Percentiles rank a stretch among this genome's conserved stretches.
Evolutionary conservation across 1,140 invertebrate genomes (phyloP).

Genomic region (Trachelipus rathkii): DNA sequence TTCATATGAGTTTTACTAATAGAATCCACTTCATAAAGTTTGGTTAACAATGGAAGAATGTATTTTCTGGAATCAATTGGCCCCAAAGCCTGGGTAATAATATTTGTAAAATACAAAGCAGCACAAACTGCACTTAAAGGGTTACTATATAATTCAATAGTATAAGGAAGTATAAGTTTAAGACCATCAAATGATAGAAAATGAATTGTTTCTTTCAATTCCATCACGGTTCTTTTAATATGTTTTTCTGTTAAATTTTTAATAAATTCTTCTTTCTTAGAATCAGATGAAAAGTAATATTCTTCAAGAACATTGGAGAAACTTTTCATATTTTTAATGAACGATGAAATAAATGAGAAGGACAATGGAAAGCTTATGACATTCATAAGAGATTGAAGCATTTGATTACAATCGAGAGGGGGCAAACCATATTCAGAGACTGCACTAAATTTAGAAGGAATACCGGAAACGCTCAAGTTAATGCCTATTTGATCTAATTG

Average conservation of each 20-base stretch:
- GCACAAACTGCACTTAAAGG: slow-evolving; percentile 54
- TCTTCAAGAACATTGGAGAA: background rate
- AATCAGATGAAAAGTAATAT: background rate
- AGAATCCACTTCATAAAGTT: slow-evolving; percentile 73
- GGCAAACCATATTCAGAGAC: background rate
- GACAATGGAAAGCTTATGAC: background rate
- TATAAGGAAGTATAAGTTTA: slow-evolving; percentile 47
- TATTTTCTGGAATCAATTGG: slow-evolving; percentile 54
- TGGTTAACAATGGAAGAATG: slow-evolving; percentile 68
- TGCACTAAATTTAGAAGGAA: background rate
- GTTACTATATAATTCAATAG: slow-evolving; percentile 46
- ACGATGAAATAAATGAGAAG: background rate
- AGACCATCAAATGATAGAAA: slow-evolving; percentile 57
- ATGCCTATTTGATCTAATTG: background rate
- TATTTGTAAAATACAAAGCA: slow-evolving; percentile 41
- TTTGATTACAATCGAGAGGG: background rate
- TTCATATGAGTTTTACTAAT: slow-evolving; percentile 66
- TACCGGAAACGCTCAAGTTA: background rate
- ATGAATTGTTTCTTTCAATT: slow-evolving; percentile 57
- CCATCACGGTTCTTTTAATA: slow-evolving; percentile 67
- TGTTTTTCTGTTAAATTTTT: slow-evolving; percentile 74
- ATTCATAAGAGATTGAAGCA: background rate
- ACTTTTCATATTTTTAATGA: background rate
- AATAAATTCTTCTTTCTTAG: background rate
- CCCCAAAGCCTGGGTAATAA: slow-evolving; percentile 49